These are phyloP conservation scores for Ceyx margarethae DNA, from an alignment of 2,113 vertebrate genomes.

Conservation along the genomic window DNA sequence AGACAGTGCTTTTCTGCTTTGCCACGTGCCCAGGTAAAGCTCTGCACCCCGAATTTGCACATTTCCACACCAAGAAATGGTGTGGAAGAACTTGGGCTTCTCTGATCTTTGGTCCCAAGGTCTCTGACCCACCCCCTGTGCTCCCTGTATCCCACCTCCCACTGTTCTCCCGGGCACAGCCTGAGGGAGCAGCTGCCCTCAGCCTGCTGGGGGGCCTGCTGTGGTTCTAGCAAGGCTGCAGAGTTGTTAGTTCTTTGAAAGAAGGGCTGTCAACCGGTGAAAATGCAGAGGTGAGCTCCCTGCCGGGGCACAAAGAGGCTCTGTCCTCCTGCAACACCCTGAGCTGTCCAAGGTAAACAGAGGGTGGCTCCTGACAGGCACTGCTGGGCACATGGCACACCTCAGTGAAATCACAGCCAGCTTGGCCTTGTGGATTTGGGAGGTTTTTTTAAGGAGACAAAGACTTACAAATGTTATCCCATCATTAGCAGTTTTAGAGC, in stretches of 20 bases:
- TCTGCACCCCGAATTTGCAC: not conserved
- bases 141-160: rapidly evolving
- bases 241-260: not conserved
- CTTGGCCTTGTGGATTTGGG: not conserved
- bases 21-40: not conserved
- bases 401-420: not conserved
- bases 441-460: not conserved
- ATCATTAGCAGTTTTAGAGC: not conserved
- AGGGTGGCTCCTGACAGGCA: not conserved
- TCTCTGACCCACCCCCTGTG: rapidly evolving
- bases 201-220: not conserved
- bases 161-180: rapidly evolving
- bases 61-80: not conserved
- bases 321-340: slow-evolving; percentile 19
- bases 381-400: not conserved
- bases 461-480: not conserved
- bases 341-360: slow-evolving; percentile 59
- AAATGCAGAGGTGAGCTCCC: not conserved
- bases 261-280: not conserved
- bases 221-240: too few relatives aligned
- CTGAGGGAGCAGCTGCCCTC: not conserved
- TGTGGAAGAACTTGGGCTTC: not conserved
- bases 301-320: slow-evolving; percentile 14
- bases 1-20: rapidly evolving
- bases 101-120: rapidly evolving